A percentile compares a stretch with the other conserved stretches of the same genome.
Conservation (phyloP, 2,888 invertebrate species). For the Cyaniris semiargus region DNA sequence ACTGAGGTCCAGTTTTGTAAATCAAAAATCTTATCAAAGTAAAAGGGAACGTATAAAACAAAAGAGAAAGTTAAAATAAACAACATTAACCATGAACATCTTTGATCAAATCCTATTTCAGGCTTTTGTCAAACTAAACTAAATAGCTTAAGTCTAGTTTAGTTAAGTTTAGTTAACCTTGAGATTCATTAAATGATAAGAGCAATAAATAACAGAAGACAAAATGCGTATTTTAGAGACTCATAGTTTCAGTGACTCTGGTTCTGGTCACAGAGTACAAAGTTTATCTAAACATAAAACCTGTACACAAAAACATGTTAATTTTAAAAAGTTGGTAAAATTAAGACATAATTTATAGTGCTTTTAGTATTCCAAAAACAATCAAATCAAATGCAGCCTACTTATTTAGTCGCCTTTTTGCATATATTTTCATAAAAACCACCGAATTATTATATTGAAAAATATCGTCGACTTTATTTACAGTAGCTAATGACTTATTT, state of each 20-base stretch:
- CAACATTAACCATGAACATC: not conserved
- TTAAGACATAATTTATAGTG: not conserved
- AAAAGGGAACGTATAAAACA: not conserved
- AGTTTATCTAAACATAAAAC: not conserved
- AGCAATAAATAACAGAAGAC: not conserved
- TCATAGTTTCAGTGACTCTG: too few relatives aligned
- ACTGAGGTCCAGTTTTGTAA: too few relatives aligned
- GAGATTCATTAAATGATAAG: not conserved
- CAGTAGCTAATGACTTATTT: conserved; percentile 22
- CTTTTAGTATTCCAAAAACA: not conserved
- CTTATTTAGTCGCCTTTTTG: not conserved
- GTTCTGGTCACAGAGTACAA: too few relatives aligned
- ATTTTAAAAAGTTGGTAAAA: not conserved
- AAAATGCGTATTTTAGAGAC: too few relatives aligned
- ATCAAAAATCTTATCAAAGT: too few relatives aligned
- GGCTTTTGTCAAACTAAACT: not conserved
- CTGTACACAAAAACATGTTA: not conserved
- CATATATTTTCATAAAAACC: conserved; percentile 13
- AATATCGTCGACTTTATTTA: not conserved
- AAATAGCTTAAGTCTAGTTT: not conserved
- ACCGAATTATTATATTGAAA: not conserved
- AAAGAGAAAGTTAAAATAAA: not conserved
- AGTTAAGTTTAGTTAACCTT: too few relatives aligned
- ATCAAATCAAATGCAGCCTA: conserved; percentile 4
- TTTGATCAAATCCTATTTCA: not conserved